These are phyloP conservation scores for Tetragonisca angustula DNA, from an alignment of 2,888 invertebrate species.

Conservation along the genomic window DNA sequence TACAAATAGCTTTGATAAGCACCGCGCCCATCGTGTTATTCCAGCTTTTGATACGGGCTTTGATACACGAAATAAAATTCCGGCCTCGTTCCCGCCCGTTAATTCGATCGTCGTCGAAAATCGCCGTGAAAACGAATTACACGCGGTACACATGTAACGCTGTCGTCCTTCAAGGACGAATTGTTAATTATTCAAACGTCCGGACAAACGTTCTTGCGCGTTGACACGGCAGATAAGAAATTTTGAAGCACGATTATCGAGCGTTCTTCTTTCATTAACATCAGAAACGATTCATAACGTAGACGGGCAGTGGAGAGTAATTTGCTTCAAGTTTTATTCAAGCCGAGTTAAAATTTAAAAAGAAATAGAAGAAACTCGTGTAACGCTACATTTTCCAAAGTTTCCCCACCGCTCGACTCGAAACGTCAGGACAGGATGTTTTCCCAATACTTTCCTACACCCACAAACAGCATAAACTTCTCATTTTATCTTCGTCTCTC, in stretches of 20 bases:
- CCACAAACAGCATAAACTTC: background rate
- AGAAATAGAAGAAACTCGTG: too few species aligned
- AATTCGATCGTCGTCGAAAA: conserved; percentile 15
- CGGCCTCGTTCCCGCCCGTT: conserved; percentile 26
- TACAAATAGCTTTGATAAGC: conserved; percentile 78
- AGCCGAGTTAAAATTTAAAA: too few species aligned
- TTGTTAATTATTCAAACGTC: background rate
- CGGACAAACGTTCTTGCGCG: background rate
- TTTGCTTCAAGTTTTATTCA: background rate
- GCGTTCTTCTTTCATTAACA: too few species aligned
- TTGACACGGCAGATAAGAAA: background rate
- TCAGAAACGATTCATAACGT: background rate
- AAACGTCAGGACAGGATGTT: background rate
- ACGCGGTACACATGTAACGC: background rate
- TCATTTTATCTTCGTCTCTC: background rate
- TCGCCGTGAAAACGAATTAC: background rate
- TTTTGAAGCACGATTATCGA: background rate
- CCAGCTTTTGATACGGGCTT: conserved; percentile 48
- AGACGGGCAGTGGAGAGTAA: background rate
- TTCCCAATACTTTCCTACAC: background rate
- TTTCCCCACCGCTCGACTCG: background rate
- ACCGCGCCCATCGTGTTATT: conserved; percentile 66
- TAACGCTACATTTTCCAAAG: too few species aligned
- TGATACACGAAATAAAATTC: conserved; percentile 59
- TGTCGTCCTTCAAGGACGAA: background rate